Evolutionary conservation across 1,140 invertebrate species (phyloP).

Genomic region (Drosophila kepulauana): DNA sequence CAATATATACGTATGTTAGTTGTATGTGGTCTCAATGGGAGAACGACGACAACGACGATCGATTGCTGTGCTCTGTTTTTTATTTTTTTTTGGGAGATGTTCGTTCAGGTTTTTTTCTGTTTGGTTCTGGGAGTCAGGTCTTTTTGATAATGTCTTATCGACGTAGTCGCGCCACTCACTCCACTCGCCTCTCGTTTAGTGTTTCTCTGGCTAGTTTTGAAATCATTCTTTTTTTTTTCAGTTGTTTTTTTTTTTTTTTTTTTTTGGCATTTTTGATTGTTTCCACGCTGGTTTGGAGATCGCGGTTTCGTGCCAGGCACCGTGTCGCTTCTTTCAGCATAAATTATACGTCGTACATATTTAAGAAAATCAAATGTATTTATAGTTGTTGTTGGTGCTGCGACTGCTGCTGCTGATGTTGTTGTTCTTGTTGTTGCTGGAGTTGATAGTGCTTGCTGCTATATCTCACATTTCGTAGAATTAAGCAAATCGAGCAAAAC

Average conservation of each 20-base stretch:
- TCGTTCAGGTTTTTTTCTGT: conserved; percentile 14
- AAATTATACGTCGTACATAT: conserved; percentile 75
- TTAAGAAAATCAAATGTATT: conserved; percentile 74
- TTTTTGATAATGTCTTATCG: conserved; percentile 52
- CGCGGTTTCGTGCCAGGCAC: conserved; percentile 70
- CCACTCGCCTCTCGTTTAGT: conserved; percentile 43
- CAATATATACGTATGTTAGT: conserved; percentile 10
- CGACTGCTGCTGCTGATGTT: neutral
- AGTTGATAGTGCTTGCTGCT: conserved; percentile 1
- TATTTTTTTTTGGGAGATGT: conserved; percentile 11
- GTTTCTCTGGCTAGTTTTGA: conserved; percentile 63
- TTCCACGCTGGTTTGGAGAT: conserved; percentile 69
- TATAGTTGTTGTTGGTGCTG: conserved; percentile 36
- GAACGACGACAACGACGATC: neutral
- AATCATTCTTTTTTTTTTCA: conserved; percentile 52
- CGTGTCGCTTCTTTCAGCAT: conserved; percentile 76
- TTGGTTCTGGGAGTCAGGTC: conserved; percentile 6
- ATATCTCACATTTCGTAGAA: conserved; percentile 62
- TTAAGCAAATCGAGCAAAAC: conserved; percentile 58
- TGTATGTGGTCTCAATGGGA: conserved; percentile 20
- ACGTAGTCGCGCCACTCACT: conserved; percentile 40
- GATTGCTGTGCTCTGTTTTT: no score
- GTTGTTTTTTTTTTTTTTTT: conserved; percentile 19
- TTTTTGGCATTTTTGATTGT: conserved; percentile 63
- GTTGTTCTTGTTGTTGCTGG: conserved; percentile 12